Evolutionary conservation across 2,113 vertebrate species (phyloP).

Genomic region (Sapajus apella): DNA sequence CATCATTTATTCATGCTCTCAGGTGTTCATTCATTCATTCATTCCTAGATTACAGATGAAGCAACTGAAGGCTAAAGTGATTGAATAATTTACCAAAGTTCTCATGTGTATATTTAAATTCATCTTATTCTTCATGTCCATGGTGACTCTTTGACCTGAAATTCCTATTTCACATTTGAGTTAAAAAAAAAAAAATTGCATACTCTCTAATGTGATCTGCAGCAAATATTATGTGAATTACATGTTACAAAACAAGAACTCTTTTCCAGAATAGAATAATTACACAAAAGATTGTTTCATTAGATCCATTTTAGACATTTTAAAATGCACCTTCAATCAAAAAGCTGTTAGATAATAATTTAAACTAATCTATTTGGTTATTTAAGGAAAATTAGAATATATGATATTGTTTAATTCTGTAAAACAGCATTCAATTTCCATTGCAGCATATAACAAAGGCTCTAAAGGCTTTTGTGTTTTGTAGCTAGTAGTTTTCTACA

Average conservation of each 20-base stretch:
- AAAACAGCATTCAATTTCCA: background rate
- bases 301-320: background rate
- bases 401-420: background rate
- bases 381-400: constrained; percentile 33
- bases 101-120: background rate
- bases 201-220: background rate
- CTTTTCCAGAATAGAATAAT: background rate
- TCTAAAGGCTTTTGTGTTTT: background rate
- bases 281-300: background rate
- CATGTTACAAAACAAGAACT: background rate
- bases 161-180: background rate
- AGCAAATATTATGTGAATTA: background rate
- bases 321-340: background rate
- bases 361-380: background rate
- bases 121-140: background rate
- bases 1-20: background rate
- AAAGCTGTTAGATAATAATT: background rate
- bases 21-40: background rate
- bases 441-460: background rate
- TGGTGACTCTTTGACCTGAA: background rate
- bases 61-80: background rate
- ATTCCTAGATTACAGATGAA: background rate
- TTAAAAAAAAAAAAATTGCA: too few relatives aligned
- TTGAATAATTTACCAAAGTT: background rate
- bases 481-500: constrained; percentile 31